Conservation (phyloP, 2,888 invertebrate species). For the Mesorhabditis sp. region DNA sequence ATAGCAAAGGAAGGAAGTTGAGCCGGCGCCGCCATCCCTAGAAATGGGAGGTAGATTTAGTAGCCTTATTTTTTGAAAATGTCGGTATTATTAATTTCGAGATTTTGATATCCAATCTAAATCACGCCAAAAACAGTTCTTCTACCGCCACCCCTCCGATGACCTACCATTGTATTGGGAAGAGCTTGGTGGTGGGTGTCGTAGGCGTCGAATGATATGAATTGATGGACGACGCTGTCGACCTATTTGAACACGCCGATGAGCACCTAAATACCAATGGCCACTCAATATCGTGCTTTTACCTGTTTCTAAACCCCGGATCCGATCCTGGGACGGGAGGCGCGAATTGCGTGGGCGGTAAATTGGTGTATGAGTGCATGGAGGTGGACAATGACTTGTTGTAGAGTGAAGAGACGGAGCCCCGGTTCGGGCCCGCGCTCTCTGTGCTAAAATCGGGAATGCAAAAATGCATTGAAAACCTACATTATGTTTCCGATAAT, state of each 20-base stretch:
- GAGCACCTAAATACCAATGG: neutral
- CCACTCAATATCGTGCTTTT: too few relatives aligned
- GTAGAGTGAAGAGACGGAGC: slow-evolving; percentile 5
- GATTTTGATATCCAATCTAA: too few relatives aligned
- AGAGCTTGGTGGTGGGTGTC: neutral
- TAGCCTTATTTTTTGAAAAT: neutral
- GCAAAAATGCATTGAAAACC: neutral
- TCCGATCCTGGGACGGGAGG: too few relatives aligned
- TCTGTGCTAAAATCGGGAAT: neutral
- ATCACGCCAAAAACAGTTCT: too few relatives aligned
- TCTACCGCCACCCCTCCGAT: too few relatives aligned
- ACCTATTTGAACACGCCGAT: neutral
- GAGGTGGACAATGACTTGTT: neutral
- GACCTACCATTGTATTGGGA: neutral
- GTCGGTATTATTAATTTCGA: too few relatives aligned
- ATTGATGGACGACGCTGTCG: neutral
- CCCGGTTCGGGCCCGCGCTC: neutral
- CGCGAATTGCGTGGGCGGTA: too few relatives aligned
- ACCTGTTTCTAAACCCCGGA: too few relatives aligned
- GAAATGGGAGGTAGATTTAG: neutral
- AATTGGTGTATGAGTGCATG: neutral
- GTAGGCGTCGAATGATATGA: neutral
- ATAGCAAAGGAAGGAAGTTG: slow-evolving; percentile 1
- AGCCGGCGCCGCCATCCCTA: slow-evolving; percentile 7
- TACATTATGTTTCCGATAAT: slow-evolving; percentile 3